Conservation (phyloP, 2,888 invertebrate genomes). For the Euzetes globulus region DNA sequence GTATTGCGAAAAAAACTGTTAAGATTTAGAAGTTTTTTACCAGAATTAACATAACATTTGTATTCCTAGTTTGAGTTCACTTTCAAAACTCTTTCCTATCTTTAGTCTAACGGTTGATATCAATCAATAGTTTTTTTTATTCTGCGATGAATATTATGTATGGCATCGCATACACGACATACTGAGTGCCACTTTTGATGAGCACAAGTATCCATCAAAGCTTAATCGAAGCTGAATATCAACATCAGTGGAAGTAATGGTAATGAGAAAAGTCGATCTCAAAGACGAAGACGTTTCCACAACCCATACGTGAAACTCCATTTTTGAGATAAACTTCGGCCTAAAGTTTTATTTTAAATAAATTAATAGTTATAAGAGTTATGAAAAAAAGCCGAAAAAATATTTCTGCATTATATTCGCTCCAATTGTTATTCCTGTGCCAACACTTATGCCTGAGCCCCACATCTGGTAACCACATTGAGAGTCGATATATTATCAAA, state of each 20-base stretch:
- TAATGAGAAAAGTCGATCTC: not conserved
- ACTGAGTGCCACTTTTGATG: conserved; percentile 17
- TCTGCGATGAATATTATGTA: not conserved
- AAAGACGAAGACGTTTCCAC: not conserved
- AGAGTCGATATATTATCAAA: conserved; percentile 21
- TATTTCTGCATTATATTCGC: conserved; percentile 17
- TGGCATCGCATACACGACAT: not conserved
- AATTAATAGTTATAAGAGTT: not conserved
- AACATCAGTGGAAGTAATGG: not conserved
- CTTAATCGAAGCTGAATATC: conserved; percentile 8
- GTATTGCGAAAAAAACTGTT: too few relatives aligned
- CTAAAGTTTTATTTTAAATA: not conserved
- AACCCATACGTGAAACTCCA: too few relatives aligned
- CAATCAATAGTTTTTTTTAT: not conserved
- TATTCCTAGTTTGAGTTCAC: not conserved
- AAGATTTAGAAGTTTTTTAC: not conserved
- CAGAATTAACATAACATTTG: conserved; percentile 26
- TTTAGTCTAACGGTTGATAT: not conserved
- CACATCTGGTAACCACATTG: conserved; percentile 28
- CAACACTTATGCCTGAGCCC: not conserved
- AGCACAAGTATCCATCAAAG: conserved; percentile 17
- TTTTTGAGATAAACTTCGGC: too few relatives aligned
- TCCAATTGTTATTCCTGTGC: conserved; percentile 25
- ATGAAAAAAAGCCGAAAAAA: not conserved
- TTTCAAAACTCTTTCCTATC: not conserved